Base-by-base conservation (phyloP, 2,113 vertebrate genomes). In the Thamnophis sirtalis region DNA sequence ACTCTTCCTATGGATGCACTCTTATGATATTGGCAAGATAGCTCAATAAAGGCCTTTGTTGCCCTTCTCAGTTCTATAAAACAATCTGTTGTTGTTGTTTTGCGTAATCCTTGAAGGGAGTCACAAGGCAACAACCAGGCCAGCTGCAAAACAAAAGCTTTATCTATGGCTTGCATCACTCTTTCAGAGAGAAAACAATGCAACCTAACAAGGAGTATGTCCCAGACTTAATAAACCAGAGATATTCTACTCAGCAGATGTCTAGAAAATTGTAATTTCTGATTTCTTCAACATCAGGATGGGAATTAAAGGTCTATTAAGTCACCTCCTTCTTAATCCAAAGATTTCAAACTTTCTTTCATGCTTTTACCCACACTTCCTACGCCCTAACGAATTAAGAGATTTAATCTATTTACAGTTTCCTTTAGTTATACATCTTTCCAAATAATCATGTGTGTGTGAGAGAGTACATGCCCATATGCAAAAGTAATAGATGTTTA, bases 121-220 rank as follows among this genome's bases (percentile, higher is more conserved):
- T 94, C 96, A 96, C 95, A 95, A 95, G 94, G 54, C 89, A 90
- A 85, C 88, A 94, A 90, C 24, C 91, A 93, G 94, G 88, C 92
- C 96, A 96, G 96, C 94, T 97, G 96, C 96, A 96, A 92, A 55
- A 33, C 49, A 63, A 55, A 91, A 90, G 85, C 92, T 60, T 85
- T 91, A 84, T 86, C 68, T 88, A 60, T 68, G 92, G 58, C 56
- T 90, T 92, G 80, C 11, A 87, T 49, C 89, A 89, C 11, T 21
- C 50, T 49, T 60, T 1, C 60, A 5, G 88, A 88, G 28, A 91
- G 17, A 13, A 33, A 33, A 88, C 24, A 53, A 53, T 51, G 87
- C 26, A 49, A 33, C 28, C 54, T 9, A 49, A n/a, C 19, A 90
- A 22, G 21, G 43, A 26, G 19, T 19, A 80, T n/a, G 22, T 87